Base-by-base conservation (phyloP, 2,888 invertebrate species). In the Himalopsyche japonica region DNA sequence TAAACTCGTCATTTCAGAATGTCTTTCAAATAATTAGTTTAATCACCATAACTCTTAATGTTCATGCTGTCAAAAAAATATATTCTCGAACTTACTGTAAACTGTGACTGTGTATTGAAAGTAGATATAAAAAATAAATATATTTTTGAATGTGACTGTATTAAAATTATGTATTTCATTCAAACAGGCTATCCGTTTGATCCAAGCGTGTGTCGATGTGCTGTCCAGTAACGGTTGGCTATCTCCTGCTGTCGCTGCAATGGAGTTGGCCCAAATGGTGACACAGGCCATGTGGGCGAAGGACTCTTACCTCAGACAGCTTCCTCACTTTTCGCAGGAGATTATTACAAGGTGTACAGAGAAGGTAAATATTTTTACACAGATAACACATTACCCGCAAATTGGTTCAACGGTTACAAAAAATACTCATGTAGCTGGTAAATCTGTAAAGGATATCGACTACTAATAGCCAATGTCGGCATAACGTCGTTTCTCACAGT, bases 261-360 rank as follows among this genome's bases (percentile, higher is more conserved):
- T 99, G 99, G 99, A 99, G 91, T 93, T 99, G 88, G 98, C 99
- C 0, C 99, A 99, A 92, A 99, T 99, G 99, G 97, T 98, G 2
- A 99, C 99, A 0, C 99, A 99, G 91, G 99, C 99, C 12, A 98
- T 99, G 98, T 99, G 99, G 98, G 98, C 97, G 89, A 99, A 98
- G 91, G 99, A 99, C 91, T 98, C 98, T 0, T 98, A 99, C 89
- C 93, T 99, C 86, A 96, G 98, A 86, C 99, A 99, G 89, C 91
- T 99, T 89, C 99, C 99, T 1, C 99, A 99, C 91, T 99, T 99
- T 90, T 96, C 94, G 3, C 89, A 93, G 0, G 99, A 98, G 0
- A 95, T 98, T 83, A 95, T 99, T 87, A 97, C 97, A 89, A 93
- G 98, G 7, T 98, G 98, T 89, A 94, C 96, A 0, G 98, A 98